These are phyloP conservation scores for Rhimphoctona megacephalus DNA, from an alignment of 2,888 invertebrate species.

Conservation along the genomic window DNA sequence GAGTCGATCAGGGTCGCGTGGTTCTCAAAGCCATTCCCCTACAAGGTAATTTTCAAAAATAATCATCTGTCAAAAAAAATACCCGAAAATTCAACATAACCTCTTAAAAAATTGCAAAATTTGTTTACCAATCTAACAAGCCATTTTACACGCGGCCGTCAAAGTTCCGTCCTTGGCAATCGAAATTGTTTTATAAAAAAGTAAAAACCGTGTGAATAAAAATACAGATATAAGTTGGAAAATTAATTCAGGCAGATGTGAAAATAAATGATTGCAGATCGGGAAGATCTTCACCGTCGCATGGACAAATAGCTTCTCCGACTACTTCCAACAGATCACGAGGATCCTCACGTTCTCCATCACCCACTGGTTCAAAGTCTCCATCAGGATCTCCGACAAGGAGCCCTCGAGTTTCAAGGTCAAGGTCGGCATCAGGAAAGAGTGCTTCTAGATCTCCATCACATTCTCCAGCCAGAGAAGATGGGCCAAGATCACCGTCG, in stretches of 20 bases:
- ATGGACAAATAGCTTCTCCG: conserved; percentile 75
- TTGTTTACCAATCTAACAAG: background rate
- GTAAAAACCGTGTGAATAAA: background rate
- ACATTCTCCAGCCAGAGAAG: conserved; percentile 66
- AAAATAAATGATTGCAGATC: conserved; percentile 70
- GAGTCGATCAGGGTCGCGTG: conserved; percentile 72
- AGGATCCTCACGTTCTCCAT: conserved; percentile 70
- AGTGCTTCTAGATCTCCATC: conserved; percentile 73
- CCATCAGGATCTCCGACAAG: conserved; percentile 70
- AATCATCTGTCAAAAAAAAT: background rate
- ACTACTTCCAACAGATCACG: conserved; percentile 77
- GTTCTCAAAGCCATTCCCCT: conserved; percentile 74
- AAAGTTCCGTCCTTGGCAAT: background rate
- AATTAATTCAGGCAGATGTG: background rate
- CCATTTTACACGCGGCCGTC: background rate
- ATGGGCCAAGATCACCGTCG: conserved; percentile 73
- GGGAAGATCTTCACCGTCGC: conserved; percentile 71
- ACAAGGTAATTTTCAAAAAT: conserved; percentile 67
- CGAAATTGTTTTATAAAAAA: background rate
- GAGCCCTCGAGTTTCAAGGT: conserved; percentile 29
- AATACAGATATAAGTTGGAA: background rate
- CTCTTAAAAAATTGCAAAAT: background rate
- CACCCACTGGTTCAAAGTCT: conserved; percentile 73
- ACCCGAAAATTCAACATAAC: background rate
- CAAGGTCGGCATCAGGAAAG: conserved; percentile 70